Evolutionary conservation across 2,113 vertebrate genomes (phyloP), one percentile per base, ranked within the genome.

Genomic region (Mustelus asterias): DNA sequence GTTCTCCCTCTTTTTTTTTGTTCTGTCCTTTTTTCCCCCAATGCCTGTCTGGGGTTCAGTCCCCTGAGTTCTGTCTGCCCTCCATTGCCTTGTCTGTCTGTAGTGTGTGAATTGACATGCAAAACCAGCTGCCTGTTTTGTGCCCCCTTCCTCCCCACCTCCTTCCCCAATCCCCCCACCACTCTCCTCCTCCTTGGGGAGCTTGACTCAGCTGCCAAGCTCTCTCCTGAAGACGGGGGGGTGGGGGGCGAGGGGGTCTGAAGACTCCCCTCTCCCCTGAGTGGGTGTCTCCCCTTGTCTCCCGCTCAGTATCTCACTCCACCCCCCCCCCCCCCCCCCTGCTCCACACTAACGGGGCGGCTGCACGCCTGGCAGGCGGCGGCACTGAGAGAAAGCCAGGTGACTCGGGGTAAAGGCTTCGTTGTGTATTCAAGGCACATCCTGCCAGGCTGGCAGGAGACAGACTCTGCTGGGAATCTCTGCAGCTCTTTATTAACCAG

Each of bases 351-450:
- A 76, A 76, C 29, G 29, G 33, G 29, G 10, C 70, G 70, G 7
- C 26, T 18, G 16, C 14, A 18, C 14, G 65, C 65, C 65, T 67
- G 65, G 70, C 24, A 72, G 26, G 29, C 24, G 26, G 72, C 16
- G 29, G 24, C 9, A 54, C 48, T 5, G 72, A 33, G 72, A 76
- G 29, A 33, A 76, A 76, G 70, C 11, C 58, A 54, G 58, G 60
- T 92, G 89, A 92, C 60, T n/a, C 20, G 60, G 14, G 54, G 10
- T n/a, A 90, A 6, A 37, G 13, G 58, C 33, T 60, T 37, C n/a
- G 60, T 67, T 92, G 26, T 60, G 88, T 58, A 92, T 92, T 92
- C 88, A 92, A 58, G 29, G 89, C 89, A 63, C 33, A 92, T n/a
- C 16, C 29, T 20, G 60, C 33, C 18, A 65, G 6, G 89, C 89